Percentiles rank a stretch among this genome's conserved stretches.
phyloP scores from a whole-genome alignment of 1,140 invertebrate species.

The Drosophila parvula region DNA sequence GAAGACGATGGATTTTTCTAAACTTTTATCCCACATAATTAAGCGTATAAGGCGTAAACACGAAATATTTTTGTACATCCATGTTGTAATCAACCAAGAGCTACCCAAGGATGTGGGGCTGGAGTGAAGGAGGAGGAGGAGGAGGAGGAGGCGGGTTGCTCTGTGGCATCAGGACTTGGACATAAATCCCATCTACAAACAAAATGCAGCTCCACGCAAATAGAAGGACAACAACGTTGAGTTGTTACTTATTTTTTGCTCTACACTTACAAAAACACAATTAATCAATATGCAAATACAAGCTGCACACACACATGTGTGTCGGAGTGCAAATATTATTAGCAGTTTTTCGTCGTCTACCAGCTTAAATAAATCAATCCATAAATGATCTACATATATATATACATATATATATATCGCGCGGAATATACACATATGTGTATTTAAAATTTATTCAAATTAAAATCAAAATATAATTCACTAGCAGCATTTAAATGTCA shows the following conservation, averaged over 20 bases:
- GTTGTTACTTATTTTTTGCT: constrained; percentile 46
- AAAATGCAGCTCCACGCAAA: constrained; percentile 16
- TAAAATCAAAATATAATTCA: constrained; percentile 75
- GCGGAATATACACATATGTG: constrained; percentile 32
- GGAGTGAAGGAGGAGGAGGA: background rate
- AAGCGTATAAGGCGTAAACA: constrained; percentile 33
- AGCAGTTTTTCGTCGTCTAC: constrained; percentile 69
- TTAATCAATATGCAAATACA: constrained; percentile 50
- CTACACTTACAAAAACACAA: constrained; percentile 41
- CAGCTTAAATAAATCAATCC: constrained; percentile 60
- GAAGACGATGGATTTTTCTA: constrained; percentile 43
- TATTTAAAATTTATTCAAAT: constrained; percentile 74
- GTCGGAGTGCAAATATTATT: constrained; percentile 54
- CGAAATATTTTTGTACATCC: constrained; percentile 69
- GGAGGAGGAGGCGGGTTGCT: constrained; percentile 30
- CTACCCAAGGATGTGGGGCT: constrained; percentile 3
- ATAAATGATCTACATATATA: constrained; percentile 53
- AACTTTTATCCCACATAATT: constrained; percentile 32
- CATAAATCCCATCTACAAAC: constrained; percentile 4
- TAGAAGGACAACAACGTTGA: constrained; percentile 12
- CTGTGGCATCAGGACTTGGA: constrained; percentile 19
- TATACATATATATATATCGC: constrained; percentile 2
- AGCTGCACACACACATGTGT: constrained; percentile 22
- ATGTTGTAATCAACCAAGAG: constrained; percentile 36
- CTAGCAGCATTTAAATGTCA: constrained; percentile 79